phyloP scores from a whole-genome alignment of 2,113 vertebrate genomes.

The Epinephelus lanceolatus region DNA sequence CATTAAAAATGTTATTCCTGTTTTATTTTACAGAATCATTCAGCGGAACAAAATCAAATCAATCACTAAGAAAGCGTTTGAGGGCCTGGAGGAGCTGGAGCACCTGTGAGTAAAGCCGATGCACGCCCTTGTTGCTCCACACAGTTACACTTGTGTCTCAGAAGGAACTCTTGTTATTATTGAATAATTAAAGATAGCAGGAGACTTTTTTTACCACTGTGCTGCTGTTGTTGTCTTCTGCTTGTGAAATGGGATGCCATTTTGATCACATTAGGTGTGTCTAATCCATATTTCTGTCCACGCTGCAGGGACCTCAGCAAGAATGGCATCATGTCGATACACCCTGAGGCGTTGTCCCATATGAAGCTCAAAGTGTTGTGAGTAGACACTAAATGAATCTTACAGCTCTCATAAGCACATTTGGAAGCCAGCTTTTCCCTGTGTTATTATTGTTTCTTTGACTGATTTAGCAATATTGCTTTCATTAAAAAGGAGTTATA shows the following conservation, averaged over 20 bases:
- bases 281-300: constrained; percentile 34
- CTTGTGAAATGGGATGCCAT: constrained; percentile 26
- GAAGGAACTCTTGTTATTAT: constrained; percentile 6
- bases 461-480: background rate
- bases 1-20: background rate
- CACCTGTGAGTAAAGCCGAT: constrained; percentile 90
- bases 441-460: background rate
- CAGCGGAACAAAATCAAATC: constrained; percentile 96
- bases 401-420: background rate
- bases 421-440: background rate
- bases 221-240: constrained; percentile 15
- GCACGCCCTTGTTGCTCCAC: background rate
- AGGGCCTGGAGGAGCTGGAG: constrained; percentile 92
- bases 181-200: constrained; percentile 16
- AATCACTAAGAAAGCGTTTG: constrained; percentile 96
- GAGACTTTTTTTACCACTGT: constrained; percentile 16
- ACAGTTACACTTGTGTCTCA: constrained; percentile 1
- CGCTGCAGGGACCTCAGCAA: constrained; percentile 92
- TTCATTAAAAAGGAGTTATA: constrained; percentile 29
- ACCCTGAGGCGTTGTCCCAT: constrained; percentile 93
- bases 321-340: constrained; percentile 97
- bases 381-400: constrained; percentile 74
- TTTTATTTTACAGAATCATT: constrained; percentile 85
- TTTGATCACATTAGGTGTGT: constrained; percentile 27
- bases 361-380: constrained; percentile 94